Conservation (phyloP, 1,140 invertebrate genomes). For the Papilio glaucus region DNA sequence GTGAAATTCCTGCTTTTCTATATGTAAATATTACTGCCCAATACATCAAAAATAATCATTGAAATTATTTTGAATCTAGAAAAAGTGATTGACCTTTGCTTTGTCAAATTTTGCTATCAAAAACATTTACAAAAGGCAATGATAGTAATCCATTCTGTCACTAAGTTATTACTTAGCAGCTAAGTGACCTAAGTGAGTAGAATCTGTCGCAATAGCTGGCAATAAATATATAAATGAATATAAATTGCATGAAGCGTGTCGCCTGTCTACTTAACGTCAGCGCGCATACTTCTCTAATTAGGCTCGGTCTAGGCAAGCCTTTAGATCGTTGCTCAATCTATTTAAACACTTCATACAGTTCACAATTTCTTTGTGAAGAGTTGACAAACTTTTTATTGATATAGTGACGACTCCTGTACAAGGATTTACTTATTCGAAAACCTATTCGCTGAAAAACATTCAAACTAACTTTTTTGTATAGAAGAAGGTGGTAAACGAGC, state of each 20-base stretch:
- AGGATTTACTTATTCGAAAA: too few species aligned
- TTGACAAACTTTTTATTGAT: not conserved
- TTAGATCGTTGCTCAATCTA: not conserved
- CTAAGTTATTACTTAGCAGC: not conserved
- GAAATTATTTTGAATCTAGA: too few species aligned
- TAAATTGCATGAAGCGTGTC: not conserved
- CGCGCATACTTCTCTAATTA: not conserved
- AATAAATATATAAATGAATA: not conserved
- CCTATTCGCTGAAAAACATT: too few species aligned
- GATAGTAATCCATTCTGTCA: not conserved
- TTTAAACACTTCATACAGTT: not conserved
- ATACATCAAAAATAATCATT: too few species aligned
- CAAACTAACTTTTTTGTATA: too few species aligned
- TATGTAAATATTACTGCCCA: too few species aligned
- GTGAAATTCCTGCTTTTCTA: too few species aligned
- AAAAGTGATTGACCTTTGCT: too few species aligned
- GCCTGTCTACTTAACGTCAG: slow-evolving; percentile 11
- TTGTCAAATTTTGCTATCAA: too few species aligned
- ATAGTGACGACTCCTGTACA: too few species aligned
- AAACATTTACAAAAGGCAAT: too few species aligned
- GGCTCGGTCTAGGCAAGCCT: not conserved
- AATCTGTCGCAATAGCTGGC: not conserved
- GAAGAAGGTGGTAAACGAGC: too few species aligned
- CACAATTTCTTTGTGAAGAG: not conserved
- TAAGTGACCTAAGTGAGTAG: not conserved